Evolutionary conservation across 2,113 vertebrate genomes (phyloP).

Genomic region (Willisornis vidua): DNA sequence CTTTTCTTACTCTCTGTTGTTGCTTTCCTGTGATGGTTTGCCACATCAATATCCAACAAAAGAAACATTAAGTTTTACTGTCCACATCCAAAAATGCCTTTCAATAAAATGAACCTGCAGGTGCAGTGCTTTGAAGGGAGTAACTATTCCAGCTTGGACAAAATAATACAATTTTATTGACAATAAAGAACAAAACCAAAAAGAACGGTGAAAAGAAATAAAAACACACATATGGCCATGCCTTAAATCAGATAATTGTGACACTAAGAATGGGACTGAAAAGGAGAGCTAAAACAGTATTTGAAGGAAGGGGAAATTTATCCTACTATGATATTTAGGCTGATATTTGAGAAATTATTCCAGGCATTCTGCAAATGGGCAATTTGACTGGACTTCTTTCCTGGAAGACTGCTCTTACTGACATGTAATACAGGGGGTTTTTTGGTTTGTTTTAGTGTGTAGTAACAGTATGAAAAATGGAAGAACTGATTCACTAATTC

Average conservation of each 20-base stretch:
- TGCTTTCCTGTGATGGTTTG: background rate
- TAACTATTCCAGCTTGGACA: background rate
- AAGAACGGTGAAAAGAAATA: background rate
- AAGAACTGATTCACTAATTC: background rate
- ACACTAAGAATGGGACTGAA: background rate
- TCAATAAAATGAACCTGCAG: background rate
- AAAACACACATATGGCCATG: background rate
- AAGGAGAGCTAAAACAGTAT: background rate
- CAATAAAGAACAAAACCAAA: background rate
- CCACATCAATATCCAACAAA: background rate
- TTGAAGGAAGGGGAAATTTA: background rate
- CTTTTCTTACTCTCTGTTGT: background rate
- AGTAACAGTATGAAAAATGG: background rate
- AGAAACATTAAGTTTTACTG: background rate
- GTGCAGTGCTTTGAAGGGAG: background rate
- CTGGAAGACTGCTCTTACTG: background rate
- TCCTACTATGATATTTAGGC: background rate
- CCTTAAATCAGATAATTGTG: background rate
- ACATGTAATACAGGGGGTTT: accelerated
- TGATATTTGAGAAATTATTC: background rate
- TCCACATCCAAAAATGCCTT: background rate
- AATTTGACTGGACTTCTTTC: background rate
- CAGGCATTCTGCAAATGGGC: background rate
- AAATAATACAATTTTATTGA: slow-evolving; percentile 6
- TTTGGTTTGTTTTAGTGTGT: background rate